Percentiles rank a stretch among this genome's conserved stretches.
These are phyloP conservation scores for Micrasema longulum DNA, from an alignment of 1,140 invertebrate species.

Conservation along the genomic window DNA sequence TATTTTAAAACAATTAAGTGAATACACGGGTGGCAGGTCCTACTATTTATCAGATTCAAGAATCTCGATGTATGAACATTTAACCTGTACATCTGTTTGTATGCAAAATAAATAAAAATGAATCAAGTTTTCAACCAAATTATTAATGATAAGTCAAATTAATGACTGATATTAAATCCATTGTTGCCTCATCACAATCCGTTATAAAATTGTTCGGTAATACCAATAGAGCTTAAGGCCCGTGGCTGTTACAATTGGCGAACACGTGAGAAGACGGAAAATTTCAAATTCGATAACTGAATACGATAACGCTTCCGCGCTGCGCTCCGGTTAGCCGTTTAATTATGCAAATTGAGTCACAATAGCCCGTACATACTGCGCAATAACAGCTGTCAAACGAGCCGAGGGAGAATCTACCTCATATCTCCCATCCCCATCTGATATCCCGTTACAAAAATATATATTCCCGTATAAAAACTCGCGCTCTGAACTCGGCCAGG, in stretches of 20 bases:
- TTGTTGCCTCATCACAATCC: too few species aligned
- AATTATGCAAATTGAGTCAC: conserved; percentile 55
- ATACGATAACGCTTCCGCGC: conserved; percentile 42
- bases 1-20: too few species aligned
- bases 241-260: conserved; percentile 12
- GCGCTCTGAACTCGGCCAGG: not conserved
- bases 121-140: too few species aligned
- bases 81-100: too few species aligned
- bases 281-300: conserved; percentile 46
- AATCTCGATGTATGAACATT: too few species aligned
- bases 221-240: too few species aligned
- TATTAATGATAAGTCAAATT: too few species aligned
- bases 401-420: conserved; percentile 27
- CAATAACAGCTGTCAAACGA: conserved; percentile 53
- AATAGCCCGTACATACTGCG: conserved; percentile 44
- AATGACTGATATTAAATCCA: too few species aligned
- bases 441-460: conserved; percentile 30
- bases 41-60: too few species aligned
- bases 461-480: conserved; percentile 18
- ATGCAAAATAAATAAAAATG: too few species aligned
- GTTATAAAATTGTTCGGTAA: too few species aligned
- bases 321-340: conserved; percentile 39
- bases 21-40: too few species aligned
- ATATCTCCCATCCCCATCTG: conserved; percentile 46
- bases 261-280: conserved; percentile 38